These are phyloP conservation scores for Helicolenus hilgendorfi DNA, from an alignment of 2,797 vertebrate species.

Conservation along the genomic window DNA sequence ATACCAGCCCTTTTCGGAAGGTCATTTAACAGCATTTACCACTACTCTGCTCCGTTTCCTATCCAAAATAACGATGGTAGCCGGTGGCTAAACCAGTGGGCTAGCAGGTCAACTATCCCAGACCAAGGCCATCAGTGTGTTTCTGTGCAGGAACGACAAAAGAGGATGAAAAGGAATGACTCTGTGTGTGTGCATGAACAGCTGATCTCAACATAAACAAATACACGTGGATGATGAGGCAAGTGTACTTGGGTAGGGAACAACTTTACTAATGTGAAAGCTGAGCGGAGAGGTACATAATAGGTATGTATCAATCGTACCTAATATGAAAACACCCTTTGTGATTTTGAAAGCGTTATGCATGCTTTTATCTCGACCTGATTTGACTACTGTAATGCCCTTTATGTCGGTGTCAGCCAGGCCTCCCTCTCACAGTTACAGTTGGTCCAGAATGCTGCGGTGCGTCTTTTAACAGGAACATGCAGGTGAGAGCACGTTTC, in stretches of 20 bases:
- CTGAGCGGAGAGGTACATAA: too few species aligned
- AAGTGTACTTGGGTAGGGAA: too few species aligned
- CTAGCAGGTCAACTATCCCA: not conserved
- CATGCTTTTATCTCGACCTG: not conserved
- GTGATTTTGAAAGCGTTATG: not conserved
- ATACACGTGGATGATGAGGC: too few species aligned
- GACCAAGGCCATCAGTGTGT: slow-evolving; percentile 11
- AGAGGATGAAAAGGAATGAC: not conserved
- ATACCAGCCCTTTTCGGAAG: not conserved
- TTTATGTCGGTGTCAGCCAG: not conserved
- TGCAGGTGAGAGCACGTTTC: too few species aligned
- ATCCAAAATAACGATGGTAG: too few species aligned
- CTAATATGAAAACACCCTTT: not conserved
- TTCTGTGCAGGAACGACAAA: not conserved
- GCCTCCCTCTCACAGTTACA: too few species aligned
- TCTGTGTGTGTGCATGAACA: not conserved
- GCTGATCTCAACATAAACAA: too few species aligned
- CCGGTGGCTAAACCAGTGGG: too few species aligned
- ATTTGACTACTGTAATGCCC: not conserved
- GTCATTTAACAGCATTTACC: not conserved
- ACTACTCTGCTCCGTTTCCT: not conserved
- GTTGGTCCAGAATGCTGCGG: too few species aligned
- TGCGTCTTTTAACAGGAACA: too few species aligned
- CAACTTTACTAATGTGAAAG: too few species aligned
- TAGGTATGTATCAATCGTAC: not conserved